Evolutionary conservation across 2,888 invertebrate species (phyloP).

Genomic region (Zhuqinia jingwanae): DNA sequence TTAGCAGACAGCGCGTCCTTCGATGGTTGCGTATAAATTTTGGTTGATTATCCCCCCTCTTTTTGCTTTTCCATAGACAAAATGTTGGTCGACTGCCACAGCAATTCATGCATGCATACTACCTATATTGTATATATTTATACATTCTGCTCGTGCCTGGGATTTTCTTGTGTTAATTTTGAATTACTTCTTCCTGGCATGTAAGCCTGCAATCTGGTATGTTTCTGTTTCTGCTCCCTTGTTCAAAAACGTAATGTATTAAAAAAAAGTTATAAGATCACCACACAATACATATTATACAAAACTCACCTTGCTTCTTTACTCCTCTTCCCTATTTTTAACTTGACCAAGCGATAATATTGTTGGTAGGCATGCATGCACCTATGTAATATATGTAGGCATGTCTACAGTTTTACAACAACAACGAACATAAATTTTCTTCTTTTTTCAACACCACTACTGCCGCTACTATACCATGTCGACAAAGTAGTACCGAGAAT

Average conservation of each 20-base stretch:
- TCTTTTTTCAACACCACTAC: conserved; percentile 16
- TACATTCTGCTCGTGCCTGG: not conserved
- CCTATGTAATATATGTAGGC: too few relatives aligned
- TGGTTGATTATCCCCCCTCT: too few relatives aligned
- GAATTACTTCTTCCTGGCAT: conserved; percentile 30
- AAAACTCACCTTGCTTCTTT: conserved; percentile 27
- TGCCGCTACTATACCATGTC: not conserved
- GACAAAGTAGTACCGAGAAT: conserved; percentile 25
- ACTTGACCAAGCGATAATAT: too few relatives aligned
- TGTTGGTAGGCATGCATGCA: too few relatives aligned
- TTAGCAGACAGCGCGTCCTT: too few relatives aligned
- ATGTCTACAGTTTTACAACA: not conserved
- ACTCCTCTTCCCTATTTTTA: not conserved
- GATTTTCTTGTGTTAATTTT: conserved; percentile 45
- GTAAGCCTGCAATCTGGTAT: not conserved
- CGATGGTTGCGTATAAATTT: too few relatives aligned
- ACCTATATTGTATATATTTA: not conserved
- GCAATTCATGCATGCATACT: too few relatives aligned
- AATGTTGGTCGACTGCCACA: too few relatives aligned
- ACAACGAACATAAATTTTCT: conserved; percentile 42
- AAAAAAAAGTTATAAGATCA: not conserved
- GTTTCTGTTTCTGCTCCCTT: not conserved
- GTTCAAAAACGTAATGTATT: conserved; percentile 3
- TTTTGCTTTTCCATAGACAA: too few relatives aligned
- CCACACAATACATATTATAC: too few relatives aligned